A percentile compares a stretch with the other conserved stretches of the same genome.
These are phyloP conservation scores for Eupithecia vulgata DNA, from an alignment of 2,888 invertebrate genomes.

Conservation along the genomic window DNA sequence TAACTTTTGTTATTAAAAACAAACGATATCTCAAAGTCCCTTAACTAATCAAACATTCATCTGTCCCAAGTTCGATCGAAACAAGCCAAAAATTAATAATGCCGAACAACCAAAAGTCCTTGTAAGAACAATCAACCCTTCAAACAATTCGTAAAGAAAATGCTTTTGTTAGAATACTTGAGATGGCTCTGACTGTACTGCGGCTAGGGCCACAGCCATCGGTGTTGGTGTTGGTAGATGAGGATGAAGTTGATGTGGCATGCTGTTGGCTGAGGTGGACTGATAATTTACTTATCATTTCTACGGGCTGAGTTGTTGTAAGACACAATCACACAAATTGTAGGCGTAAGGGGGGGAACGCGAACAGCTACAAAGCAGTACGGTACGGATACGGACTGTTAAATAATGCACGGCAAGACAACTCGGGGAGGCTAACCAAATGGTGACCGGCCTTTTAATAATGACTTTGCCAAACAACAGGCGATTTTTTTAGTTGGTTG, in stretches of 20 bases:
- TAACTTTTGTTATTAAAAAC: no score
- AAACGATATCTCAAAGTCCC: background rate
- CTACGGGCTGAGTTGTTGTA: no score
- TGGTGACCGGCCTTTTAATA: no score
- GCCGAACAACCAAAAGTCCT: constrained; percentile 36
- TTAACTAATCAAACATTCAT: constrained; percentile 28
- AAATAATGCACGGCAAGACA: no score
- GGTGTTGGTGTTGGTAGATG: constrained; percentile 19
- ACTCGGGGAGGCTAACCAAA: no score
- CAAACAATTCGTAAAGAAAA: constrained; percentile 57
- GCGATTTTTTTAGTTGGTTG: no score
- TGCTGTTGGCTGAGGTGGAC: background rate
- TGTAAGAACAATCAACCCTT: constrained; percentile 53
- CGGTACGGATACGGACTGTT: no score
- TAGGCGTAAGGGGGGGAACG: no score
- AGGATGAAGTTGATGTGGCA: background rate
- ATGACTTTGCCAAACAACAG: no score
- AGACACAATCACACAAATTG: no score
- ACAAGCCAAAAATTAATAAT: constrained; percentile 36
- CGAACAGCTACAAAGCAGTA: no score
- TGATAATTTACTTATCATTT: no score
- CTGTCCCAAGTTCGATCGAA: constrained; percentile 31
- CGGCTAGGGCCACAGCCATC: constrained; percentile 30
- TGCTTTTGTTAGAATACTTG: constrained; percentile 59
- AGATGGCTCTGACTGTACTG: constrained; percentile 65